Evolutionary conservation across 2,888 invertebrate species (phyloP).

Genomic region (Ellobium chinense): DNA sequence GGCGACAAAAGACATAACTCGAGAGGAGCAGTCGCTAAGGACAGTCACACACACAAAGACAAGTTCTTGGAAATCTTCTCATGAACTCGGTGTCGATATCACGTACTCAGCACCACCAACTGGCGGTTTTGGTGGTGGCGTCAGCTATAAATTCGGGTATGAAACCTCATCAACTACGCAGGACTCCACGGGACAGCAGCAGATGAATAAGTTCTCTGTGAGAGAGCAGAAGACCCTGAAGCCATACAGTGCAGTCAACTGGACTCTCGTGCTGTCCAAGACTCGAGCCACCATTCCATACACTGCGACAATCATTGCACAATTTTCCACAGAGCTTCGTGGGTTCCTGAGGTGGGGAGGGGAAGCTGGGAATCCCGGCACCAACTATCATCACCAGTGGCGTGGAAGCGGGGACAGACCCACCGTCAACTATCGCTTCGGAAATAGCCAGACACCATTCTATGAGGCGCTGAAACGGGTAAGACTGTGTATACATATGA

Average conservation of each 20-base stretch:
- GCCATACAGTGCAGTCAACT: not conserved
- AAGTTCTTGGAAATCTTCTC: too few relatives aligned
- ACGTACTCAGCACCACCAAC: too few relatives aligned
- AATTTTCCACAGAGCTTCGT: constrained; percentile 26
- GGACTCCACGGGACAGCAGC: not conserved
- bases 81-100: too few relatives aligned
- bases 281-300: constrained; percentile 21
- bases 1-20: too few relatives aligned
- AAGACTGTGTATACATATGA: too few relatives aligned
- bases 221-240: not conserved
- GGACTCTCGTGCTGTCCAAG: not conserved
- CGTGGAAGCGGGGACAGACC: constrained; percentile 18
- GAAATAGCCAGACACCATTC: not conserved
- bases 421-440: constrained; percentile 15
- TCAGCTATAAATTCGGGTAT: constrained; percentile 3
- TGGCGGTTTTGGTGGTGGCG: too few relatives aligned
- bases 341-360: constrained; percentile 25
- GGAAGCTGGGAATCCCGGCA: not conserved
- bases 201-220: not conserved
- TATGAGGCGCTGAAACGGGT: constrained; percentile 14
- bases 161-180: not conserved
- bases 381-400: constrained; percentile 13
- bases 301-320: not conserved
- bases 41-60: too few relatives aligned
- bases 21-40: too few relatives aligned